Evolutionary conservation across 35 echinoderm and acorn worm species (phyloP).

Genomic region (Hemicentrotus pulcherrimus): DNA sequence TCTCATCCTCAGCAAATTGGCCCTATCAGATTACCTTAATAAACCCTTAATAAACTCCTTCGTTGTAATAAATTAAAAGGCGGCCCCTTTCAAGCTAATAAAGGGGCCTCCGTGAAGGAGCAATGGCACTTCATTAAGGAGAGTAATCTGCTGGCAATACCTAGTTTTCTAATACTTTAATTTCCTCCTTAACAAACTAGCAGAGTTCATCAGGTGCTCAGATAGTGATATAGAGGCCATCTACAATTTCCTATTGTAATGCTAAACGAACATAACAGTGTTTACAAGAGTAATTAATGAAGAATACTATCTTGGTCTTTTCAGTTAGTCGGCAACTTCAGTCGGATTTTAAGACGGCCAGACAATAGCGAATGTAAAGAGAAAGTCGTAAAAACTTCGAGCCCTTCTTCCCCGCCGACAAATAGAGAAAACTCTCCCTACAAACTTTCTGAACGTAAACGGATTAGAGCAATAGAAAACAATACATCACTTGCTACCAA

Average conservation of each 20-base stretch:
- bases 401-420: not conserved
- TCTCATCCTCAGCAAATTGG: not conserved
- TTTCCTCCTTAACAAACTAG: not conserved
- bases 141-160: not conserved
- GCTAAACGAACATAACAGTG: not conserved
- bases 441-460: not conserved
- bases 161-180: not conserved
- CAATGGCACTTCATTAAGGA: not conserved
- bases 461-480: not conserved
- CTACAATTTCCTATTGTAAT: slow-evolving; percentile 2
- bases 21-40: slow-evolving; percentile 1
- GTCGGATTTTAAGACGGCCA: not conserved
- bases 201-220: not conserved
- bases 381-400: slow-evolving; percentile 13
- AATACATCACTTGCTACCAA: slow-evolving; percentile 18
- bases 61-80: not conserved
- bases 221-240: not conserved
- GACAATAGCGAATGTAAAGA: not conserved
- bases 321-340: slow-evolving; percentile 9
- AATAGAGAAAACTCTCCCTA: not conserved
- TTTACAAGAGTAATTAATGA: slow-evolving; percentile 20
- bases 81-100: not conserved
- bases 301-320: not conserved
- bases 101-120: not conserved
- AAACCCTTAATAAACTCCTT: not conserved